A percentile compares a stretch with the other conserved stretches of the same genome.
Conservation (phyloP, 2,888 invertebrate species). For the Eledone cirrhosa region DNA sequence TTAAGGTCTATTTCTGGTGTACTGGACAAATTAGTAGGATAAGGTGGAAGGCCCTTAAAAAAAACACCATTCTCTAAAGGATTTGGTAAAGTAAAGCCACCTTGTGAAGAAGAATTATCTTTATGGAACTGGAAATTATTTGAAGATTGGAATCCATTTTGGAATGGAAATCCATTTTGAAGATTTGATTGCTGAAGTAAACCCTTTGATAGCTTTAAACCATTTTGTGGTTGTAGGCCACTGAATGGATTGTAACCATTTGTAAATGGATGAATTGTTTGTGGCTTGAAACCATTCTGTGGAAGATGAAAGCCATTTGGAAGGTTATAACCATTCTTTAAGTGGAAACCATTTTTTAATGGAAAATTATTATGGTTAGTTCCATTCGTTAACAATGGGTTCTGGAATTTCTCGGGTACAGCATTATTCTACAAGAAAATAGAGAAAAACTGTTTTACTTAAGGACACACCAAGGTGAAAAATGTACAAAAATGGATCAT, state of each 20-base stretch:
- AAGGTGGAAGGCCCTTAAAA: not conserved
- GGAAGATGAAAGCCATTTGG: slow-evolving; percentile 3
- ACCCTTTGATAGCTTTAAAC: not conserved
- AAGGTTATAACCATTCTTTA: not conserved
- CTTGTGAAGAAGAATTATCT: no score
- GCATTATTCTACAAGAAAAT: not conserved
- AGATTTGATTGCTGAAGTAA: not conserved
- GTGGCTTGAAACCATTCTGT: slow-evolving; percentile 18
- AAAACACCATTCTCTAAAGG: not conserved
- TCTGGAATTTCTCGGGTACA: not conserved
- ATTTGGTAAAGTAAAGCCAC: not conserved
- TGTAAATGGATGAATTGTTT: not conserved
- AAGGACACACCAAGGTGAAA: no score
- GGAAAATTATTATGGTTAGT: not conserved
- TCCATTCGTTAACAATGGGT: not conserved
- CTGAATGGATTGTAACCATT: slow-evolving; percentile 12
- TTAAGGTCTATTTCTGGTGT: not conserved
- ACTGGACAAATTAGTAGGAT: not conserved
- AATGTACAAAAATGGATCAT: no score
- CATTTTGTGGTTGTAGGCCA: slow-evolving; percentile 11
- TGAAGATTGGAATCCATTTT: not conserved
- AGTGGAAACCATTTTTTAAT: slow-evolving; percentile 7
- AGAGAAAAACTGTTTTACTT: not conserved
- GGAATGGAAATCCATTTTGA: not conserved
- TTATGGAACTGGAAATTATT: slow-evolving; percentile 19